These are phyloP conservation scores for Pseudochirops cupreus DNA, from an alignment of 2,797 vertebrate species.

Conservation along the genomic window DNA sequence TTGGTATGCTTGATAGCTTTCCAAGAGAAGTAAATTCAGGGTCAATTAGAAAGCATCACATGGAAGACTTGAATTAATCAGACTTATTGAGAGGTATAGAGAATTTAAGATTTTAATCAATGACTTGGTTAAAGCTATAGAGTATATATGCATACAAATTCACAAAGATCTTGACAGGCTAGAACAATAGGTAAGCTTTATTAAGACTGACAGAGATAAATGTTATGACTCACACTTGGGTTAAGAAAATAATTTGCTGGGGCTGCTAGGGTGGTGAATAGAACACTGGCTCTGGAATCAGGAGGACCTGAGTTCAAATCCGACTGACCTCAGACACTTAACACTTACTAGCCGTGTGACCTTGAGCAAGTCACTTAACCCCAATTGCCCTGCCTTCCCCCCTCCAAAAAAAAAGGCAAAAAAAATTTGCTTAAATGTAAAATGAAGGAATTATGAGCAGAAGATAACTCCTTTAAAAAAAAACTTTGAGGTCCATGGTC, in stretches of 20 bases:
- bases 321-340: too few species aligned
- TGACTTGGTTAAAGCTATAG: not conserved
- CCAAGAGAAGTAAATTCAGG: slow-evolving; percentile 19
- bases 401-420: too few species aligned
- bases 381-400: too few species aligned
- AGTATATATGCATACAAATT: not conserved
- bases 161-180: not conserved
- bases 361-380: too few species aligned
- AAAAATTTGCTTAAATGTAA: not conserved
- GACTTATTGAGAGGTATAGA: not conserved
- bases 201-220: not conserved
- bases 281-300: too few species aligned
- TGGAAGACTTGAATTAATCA: not conserved
- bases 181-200: not conserved
- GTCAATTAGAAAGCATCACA: not conserved
- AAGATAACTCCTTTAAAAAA: not conserved
- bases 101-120: not conserved
- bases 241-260: not conserved
- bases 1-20: slow-evolving; percentile 13
- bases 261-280: too few species aligned
- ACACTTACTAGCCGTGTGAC: too few species aligned
- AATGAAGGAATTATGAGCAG: not conserved
- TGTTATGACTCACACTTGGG: not conserved
- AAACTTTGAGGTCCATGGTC: not conserved
- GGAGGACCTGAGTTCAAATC: too few species aligned